phyloP scores from a whole-genome alignment of 2,797 vertebrate genomes.

The Linurgus olivaceus region DNA sequence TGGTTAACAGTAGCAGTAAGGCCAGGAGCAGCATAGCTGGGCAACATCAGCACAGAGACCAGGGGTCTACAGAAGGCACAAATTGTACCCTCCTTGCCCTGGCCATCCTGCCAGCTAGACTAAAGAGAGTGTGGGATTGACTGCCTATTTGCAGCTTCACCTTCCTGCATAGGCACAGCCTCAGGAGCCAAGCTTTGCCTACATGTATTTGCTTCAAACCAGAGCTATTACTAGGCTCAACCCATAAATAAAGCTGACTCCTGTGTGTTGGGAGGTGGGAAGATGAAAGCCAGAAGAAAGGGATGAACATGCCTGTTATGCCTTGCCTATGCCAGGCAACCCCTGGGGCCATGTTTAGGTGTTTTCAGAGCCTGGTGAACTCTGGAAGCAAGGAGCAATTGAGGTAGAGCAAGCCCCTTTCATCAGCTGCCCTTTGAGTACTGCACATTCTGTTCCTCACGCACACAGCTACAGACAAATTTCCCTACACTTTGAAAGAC shows the following conservation, averaged over 20 bases:
- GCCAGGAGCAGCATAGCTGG: neutral
- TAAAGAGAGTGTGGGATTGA: neutral
- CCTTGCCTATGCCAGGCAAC: neutral
- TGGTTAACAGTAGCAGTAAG: neutral
- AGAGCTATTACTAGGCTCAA: neutral
- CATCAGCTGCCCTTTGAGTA: neutral
- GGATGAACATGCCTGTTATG: neutral
- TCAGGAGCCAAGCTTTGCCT: accelerated
- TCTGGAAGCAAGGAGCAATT: neutral
- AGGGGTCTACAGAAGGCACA: neutral
- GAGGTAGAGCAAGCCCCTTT: neutral
- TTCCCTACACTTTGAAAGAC: neutral
- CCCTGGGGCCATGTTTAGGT: neutral
- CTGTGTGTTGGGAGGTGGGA: neutral
- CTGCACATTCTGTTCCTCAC: neutral
- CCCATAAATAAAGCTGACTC: neutral
- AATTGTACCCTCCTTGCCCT: accelerated
- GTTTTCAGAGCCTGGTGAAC: neutral
- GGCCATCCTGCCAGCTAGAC: neutral
- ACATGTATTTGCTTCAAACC: neutral
- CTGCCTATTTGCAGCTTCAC: neutral
- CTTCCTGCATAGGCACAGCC: neutral
- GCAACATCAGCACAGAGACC: neutral
- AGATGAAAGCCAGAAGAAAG: constrained; percentile 11
- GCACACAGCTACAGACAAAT: neutral